Evolutionary conservation across 1,140 invertebrate species (phyloP).

Genomic region (Dendroctonus valens): DNA sequence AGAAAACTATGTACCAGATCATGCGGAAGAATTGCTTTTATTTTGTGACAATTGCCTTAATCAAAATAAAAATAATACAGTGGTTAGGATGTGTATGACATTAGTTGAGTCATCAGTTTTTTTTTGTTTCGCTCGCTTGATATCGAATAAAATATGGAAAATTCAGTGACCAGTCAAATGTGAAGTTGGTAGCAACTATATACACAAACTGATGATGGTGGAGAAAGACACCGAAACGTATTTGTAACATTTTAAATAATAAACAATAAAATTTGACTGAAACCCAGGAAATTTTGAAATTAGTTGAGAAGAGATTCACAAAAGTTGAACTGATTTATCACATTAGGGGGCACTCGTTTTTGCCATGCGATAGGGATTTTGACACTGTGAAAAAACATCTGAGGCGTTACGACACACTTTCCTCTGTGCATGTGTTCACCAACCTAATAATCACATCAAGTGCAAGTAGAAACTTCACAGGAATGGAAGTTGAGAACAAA

Average conservation of each 20-base stretch:
- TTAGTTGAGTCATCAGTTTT: too few relatives aligned
- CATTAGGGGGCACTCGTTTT: slow-evolving; percentile 6
- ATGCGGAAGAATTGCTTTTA: slow-evolving; percentile 40
- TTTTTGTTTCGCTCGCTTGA: too few relatives aligned
- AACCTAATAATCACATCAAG: slow-evolving; percentile 6
- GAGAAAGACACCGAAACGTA: too few relatives aligned
- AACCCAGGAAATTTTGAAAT: too few relatives aligned
- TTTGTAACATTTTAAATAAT: too few relatives aligned
- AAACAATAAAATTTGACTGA: too few relatives aligned
- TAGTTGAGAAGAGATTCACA: not conserved
- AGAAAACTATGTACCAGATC: slow-evolving; percentile 16
- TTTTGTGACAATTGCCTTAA: slow-evolving; percentile 39
- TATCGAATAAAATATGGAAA: too few relatives aligned
- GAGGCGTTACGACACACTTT: not conserved
- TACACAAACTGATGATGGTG: too few relatives aligned
- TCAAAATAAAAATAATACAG: slow-evolving; percentile 36
- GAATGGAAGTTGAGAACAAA: not conserved
- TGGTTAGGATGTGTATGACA: slow-evolving; percentile 17
- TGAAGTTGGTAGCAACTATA: too few relatives aligned
- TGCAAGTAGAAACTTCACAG: not conserved
- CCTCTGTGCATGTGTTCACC: not conserved
- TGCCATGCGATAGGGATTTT: too few relatives aligned
- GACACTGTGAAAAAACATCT: slow-evolving; percentile 4
- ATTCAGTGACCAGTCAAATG: too few relatives aligned
- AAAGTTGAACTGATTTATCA: not conserved